Evolutionary conservation across 2,113 vertebrate species (phyloP).

Genomic region (Erythrocercus mccallii): DNA sequence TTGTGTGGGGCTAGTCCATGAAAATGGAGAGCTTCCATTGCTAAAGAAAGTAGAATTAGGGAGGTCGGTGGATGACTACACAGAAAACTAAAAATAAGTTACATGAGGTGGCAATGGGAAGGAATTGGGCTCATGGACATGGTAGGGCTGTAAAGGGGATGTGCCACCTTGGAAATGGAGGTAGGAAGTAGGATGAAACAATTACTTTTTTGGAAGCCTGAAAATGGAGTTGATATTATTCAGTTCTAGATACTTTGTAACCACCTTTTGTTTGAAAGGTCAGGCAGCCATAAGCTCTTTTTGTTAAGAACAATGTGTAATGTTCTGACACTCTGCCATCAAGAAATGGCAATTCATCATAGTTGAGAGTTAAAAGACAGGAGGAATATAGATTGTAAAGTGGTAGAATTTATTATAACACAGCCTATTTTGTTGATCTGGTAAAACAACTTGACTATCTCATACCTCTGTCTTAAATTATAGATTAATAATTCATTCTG

Average conservation of each 20-base stretch:
- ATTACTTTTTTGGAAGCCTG: neutral
- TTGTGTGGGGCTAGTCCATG: neutral
- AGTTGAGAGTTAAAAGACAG: neutral
- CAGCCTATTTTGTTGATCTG: neutral
- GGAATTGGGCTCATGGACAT: neutral
- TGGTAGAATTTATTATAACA: too few relatives aligned
- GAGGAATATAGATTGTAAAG: neutral
- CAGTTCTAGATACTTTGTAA: neutral
- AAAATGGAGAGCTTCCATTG: neutral
- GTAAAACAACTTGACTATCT: neutral
- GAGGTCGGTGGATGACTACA: neutral
- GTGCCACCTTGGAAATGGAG: neutral
- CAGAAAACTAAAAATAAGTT: neutral
- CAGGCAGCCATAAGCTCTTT: neutral
- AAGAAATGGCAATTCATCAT: neutral
- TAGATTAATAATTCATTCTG: neutral
- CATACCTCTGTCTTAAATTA: neutral
- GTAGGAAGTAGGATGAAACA: neutral
- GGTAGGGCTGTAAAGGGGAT: neutral
- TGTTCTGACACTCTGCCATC: neutral
- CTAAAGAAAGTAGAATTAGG: neutral
- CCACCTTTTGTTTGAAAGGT: neutral
- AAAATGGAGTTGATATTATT: neutral
- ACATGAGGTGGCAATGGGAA: fast-evolving
- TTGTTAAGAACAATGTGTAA: neutral